phyloP scores from a whole-genome alignment of 2,113 vertebrate species.

The Ctenomys sociabilis region DNA sequence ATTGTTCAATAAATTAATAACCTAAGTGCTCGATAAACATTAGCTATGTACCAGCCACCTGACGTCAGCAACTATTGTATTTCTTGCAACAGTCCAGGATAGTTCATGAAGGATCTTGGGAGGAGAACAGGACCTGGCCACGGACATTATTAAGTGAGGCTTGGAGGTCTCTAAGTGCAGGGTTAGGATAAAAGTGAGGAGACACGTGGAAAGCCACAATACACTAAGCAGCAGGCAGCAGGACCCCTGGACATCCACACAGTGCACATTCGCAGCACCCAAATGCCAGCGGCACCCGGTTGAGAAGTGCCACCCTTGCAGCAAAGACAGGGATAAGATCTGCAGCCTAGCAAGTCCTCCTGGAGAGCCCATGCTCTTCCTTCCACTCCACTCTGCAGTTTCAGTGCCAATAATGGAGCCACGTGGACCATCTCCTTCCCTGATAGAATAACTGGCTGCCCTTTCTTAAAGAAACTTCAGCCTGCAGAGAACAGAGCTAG shows the following conservation, averaged over 20 bases:
- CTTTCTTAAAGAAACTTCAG: background rate
- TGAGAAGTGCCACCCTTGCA: background rate
- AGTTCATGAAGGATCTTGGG: background rate
- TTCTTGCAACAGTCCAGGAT: background rate
- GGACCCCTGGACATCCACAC: too few species aligned
- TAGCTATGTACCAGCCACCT: background rate
- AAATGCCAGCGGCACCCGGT: background rate
- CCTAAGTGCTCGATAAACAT: background rate
- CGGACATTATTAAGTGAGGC: too few species aligned
- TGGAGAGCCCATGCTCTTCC: background rate
- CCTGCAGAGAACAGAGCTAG: background rate
- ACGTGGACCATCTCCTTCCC: background rate
- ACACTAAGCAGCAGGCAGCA: background rate
- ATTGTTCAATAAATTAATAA: background rate
- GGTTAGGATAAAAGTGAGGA: fast-evolving
- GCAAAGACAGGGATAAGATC: background rate
- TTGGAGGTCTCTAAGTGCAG: background rate
- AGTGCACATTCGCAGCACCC: fast-evolving
- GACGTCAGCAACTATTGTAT: background rate
- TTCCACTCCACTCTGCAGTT: fast-evolving
- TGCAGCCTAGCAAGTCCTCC: background rate
- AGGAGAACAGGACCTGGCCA: background rate
- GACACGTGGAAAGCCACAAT: background rate
- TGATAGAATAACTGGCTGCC: background rate
- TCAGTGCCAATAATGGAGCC: background rate